These are phyloP conservation scores for Himalopsyche phryganea DNA, from an alignment of 1,140 invertebrate genomes.

Conservation along the genomic window DNA sequence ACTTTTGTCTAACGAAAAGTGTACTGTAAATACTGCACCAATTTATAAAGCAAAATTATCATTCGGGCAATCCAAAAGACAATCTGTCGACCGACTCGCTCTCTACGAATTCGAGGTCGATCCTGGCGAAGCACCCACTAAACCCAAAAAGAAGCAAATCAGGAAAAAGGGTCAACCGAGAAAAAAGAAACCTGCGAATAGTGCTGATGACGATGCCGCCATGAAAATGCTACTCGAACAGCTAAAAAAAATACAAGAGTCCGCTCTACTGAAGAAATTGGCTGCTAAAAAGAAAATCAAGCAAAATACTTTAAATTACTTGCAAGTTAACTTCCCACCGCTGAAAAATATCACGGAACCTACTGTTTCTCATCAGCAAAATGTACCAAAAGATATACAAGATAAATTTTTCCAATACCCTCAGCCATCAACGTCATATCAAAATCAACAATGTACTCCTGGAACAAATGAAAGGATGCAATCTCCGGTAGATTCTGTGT, in stretches of 20 bases:
- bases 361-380: too few relatives aligned
- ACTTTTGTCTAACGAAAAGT: background rate
- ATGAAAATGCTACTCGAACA: conserved; percentile 24
- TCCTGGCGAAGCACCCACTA: conserved; percentile 19
- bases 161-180: conserved; percentile 5
- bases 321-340: background rate
- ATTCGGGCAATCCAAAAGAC: conserved; percentile 6
- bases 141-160: conserved; percentile 21
- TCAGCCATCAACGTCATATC: too few relatives aligned
- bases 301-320: background rate
- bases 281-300: conserved; percentile 11
- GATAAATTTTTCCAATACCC: too few relatives aligned
- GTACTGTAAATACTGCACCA: conserved; percentile 11
- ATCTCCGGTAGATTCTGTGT: conserved; percentile 6
- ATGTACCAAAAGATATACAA: background rate
- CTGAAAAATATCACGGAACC: too few relatives aligned
- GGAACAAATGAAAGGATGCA: background rate
- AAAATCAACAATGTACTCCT: too few relatives aligned
- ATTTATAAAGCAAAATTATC: conserved; percentile 26
- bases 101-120: conserved; percentile 31
- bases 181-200: conserved; percentile 9
- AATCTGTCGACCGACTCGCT: conserved; percentile 10
- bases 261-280: conserved; percentile 18
- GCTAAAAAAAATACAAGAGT: conserved; percentile 29
- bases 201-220: conserved; percentile 7